These are phyloP conservation scores for Pantelozetes paolii DNA, from an alignment of 2,888 invertebrate genomes.

Conservation along the genomic window DNA sequence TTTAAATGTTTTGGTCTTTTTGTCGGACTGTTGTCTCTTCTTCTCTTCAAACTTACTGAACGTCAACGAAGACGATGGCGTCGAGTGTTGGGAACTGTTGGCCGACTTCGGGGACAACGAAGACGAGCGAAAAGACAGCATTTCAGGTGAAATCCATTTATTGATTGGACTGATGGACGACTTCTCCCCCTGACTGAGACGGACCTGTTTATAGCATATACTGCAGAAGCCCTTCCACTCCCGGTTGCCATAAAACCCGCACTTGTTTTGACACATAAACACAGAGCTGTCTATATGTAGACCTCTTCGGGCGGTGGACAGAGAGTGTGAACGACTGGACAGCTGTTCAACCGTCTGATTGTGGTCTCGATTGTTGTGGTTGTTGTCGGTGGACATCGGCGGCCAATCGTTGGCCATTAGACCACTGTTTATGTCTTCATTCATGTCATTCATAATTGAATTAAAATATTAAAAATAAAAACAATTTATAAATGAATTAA, in stretches of 20 bases:
- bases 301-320: not conserved
- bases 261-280: slow-evolving; percentile 73
- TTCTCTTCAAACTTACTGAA: slow-evolving; percentile 80
- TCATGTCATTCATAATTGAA: too few species aligned
- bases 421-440: too few species aligned
- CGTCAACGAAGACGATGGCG: slow-evolving; percentile 14
- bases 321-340: not conserved
- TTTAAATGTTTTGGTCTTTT: slow-evolving; percentile 70
- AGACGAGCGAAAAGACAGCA: not conserved
- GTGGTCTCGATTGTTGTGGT: not conserved
- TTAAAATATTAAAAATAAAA: too few species aligned
- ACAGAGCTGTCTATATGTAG: slow-evolving; percentile 33
- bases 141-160: slow-evolving; percentile 17
- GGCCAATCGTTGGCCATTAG: too few species aligned
- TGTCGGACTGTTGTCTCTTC: slow-evolving; percentile 71
- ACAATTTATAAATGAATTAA: too few species aligned
- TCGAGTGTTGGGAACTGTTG: not conserved
- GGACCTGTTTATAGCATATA: slow-evolving; percentile 80
- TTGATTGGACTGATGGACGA: not conserved
- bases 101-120: slow-evolving; percentile 20
- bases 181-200: slow-evolving; percentile 50
- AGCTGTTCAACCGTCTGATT: too few species aligned
- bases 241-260: slow-evolving; percentile 94
- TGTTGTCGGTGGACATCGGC: not conserved
- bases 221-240: slow-evolving; percentile 98